phyloP scores from a whole-genome alignment of 2,113 vertebrate species.

The Xenopus tropicalis region DNA sequence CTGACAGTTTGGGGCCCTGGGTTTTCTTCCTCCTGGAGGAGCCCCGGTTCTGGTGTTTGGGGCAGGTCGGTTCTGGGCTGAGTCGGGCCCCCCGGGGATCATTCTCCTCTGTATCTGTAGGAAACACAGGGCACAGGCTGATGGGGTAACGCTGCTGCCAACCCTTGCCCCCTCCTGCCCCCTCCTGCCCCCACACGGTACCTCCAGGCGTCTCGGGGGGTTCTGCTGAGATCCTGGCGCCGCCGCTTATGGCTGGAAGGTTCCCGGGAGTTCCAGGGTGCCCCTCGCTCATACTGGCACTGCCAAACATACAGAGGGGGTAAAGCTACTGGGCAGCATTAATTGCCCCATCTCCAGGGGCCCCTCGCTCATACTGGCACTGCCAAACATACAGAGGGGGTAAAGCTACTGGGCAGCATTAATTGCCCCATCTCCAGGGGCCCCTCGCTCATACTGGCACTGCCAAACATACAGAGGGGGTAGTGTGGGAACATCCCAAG shows the following conservation, averaged over 20 bases:
- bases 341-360: no score
- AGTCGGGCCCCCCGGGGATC: neutral
- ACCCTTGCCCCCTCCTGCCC: neutral
- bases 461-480: neutral
- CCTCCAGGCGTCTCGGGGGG: neutral
- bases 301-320: neutral
- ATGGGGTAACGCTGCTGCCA: no score
- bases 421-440: neutral
- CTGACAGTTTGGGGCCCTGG: neutral
- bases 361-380: conserved; percentile 6
- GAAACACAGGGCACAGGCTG: no score
- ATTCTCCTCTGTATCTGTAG: no score
- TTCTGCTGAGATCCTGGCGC: neutral
- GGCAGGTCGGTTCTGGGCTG: neutral
- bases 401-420: neutral
- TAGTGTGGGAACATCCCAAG: no score
- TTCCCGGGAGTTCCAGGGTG: neutral
- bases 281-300: conserved; percentile 6
- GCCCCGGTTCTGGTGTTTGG: neutral
- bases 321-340: no score
- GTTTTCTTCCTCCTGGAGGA: neutral
- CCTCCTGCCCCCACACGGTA: neutral
- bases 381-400: neutral
- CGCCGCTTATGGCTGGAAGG: neutral
- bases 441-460: conserved; percentile 6